Conservation (phyloP, 1,140 invertebrate genomes). For the Pollicipes pollicipes region DNA sequence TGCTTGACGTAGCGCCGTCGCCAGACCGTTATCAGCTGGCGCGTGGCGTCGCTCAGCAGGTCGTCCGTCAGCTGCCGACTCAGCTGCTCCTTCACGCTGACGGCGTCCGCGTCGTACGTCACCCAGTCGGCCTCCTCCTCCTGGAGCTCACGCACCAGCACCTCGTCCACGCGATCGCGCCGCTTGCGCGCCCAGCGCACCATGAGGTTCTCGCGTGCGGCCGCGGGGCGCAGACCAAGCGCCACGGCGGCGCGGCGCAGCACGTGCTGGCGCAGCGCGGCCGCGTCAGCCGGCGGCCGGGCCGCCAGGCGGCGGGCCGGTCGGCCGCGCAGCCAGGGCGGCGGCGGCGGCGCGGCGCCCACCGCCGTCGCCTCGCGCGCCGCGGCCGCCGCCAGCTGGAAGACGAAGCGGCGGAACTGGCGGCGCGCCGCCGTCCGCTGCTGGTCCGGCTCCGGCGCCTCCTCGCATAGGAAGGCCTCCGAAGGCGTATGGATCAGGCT, state of each 20-base stretch:
- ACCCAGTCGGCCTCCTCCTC: constrained; percentile 51
- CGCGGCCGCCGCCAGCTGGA: constrained; percentile 21
- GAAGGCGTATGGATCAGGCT: neutral
- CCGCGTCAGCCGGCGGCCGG: constrained; percentile 20
- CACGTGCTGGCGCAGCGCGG: constrained; percentile 31
- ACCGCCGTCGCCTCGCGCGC: constrained; percentile 21
- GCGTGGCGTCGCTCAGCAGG: constrained; percentile 40
- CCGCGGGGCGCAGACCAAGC: constrained; percentile 36
- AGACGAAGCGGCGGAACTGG: constrained; percentile 23
- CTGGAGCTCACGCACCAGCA: constrained; percentile 45
- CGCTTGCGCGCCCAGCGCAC: constrained; percentile 48
- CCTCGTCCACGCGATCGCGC: constrained; percentile 48
- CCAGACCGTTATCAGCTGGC: constrained; percentile 1
- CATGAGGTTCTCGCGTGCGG: constrained; percentile 36
- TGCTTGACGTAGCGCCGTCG: neutral
- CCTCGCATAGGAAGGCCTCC: constrained; percentile 30
- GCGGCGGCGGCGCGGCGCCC: constrained; percentile 14
- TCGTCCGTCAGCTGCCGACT: constrained; percentile 42
- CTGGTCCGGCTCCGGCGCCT: constrained; percentile 43
- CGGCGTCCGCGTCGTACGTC: constrained; percentile 48
- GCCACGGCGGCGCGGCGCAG: constrained; percentile 34
- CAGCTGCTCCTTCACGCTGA: constrained; percentile 45
- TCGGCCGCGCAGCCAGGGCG: constrained; percentile 15
- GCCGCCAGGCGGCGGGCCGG: constrained; percentile 17
- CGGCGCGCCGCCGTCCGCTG: constrained; percentile 52